Conservation (phyloP, 2,113 vertebrate species). For the Anguilla japonica region DNA sequence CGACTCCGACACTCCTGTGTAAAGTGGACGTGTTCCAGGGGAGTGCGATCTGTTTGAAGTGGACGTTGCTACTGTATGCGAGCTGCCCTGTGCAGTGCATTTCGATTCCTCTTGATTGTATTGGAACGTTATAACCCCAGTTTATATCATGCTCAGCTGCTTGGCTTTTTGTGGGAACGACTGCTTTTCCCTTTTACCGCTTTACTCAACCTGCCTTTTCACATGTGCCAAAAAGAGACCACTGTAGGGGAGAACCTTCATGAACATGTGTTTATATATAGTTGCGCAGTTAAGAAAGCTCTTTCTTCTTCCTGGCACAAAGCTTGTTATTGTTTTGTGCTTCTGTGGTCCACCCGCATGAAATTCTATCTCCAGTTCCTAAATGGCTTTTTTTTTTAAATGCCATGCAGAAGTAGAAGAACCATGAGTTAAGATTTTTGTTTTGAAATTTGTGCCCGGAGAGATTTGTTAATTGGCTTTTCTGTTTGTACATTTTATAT, state of each 20-base stretch:
- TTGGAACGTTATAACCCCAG: neutral
- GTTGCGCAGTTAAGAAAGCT: neutral
- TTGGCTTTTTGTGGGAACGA: neutral
- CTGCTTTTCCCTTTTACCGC: neutral
- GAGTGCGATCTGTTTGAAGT: neutral
- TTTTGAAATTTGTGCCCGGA: neutral
- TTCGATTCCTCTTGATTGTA: neutral
- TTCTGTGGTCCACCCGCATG: neutral
- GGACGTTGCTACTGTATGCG: neutral
- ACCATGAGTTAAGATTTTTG: neutral
- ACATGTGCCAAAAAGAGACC: neutral
- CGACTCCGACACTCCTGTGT: neutral
- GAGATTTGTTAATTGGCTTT: neutral
- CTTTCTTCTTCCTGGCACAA: neutral
- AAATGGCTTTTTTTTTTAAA: neutral
- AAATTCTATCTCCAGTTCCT: neutral
- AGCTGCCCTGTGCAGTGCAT: neutral
- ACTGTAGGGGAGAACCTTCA: neutral
- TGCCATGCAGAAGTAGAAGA: neutral
- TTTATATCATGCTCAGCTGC: neutral
- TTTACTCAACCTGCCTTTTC: neutral
- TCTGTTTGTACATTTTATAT: neutral
- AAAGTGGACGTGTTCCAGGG: neutral
- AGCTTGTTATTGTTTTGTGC: neutral
- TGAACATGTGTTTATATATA: neutral